Evolutionary conservation across 64 coral and sea anemone genomes (phyloP).

Genomic region (Exaiptasia diaphana): DNA sequence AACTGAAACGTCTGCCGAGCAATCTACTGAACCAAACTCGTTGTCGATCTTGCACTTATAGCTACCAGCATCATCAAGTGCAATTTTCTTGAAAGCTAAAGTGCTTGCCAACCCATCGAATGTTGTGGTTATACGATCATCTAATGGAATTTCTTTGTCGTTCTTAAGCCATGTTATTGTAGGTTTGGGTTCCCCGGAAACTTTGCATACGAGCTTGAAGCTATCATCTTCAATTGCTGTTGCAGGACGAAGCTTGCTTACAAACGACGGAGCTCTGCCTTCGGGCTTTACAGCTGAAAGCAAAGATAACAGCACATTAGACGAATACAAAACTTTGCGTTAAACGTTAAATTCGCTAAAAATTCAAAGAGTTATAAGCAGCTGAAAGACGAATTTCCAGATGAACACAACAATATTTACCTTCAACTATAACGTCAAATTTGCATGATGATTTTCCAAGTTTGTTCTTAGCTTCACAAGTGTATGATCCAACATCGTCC

Average conservation of each 20-base stretch:
- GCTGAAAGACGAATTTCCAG: no score
- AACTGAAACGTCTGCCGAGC: conserved; percentile 56
- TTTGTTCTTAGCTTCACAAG: conserved; percentile 82
- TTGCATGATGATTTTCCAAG: conserved; percentile 47
- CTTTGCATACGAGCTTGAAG: conserved; percentile 54
- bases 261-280: conserved; percentile 57
- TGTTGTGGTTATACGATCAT: conserved; percentile 11
- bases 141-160: conserved; percentile 26
- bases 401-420: conserved; percentile 1
- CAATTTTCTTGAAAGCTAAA: conserved; percentile 30
- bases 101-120: conserved; percentile 60
- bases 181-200: conserved; percentile 69
- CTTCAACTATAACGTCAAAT: conserved; percentile 61
- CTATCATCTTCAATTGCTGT: conserved; percentile 56
- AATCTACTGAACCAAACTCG: conserved; percentile 43
- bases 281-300: conserved; percentile 42
- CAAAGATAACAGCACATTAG: neutral
- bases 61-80: conserved; percentile 53
- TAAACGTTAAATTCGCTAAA: no score
- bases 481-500: conserved; percentile 69
- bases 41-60: conserved; percentile 64
- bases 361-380: no score
- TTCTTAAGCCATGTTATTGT: conserved; percentile 78
- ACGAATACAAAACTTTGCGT: no score
- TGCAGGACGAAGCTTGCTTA: conserved; percentile 27